These are phyloP conservation scores for Poeciliopsis turneri DNA, from an alignment of 2,797 vertebrate species.

Conservation along the genomic window DNA sequence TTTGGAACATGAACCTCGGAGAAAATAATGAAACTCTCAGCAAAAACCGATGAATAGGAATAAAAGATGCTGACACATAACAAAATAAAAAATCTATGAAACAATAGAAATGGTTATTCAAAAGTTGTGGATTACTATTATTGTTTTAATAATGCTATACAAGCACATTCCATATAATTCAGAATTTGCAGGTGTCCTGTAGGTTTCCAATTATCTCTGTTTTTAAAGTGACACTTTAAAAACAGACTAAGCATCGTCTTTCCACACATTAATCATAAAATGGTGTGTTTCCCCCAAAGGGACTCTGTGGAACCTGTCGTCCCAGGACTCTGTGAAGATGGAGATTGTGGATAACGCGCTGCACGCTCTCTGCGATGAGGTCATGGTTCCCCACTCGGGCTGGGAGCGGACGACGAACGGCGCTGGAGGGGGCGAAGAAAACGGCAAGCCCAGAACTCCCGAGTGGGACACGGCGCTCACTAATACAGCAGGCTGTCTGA, in stretches of 20 bases:
- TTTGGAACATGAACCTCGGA: not conserved
- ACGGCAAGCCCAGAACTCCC: constrained; percentile 90
- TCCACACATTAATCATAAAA: not conserved
- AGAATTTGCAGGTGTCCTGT: not conserved
- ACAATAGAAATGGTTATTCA: not conserved
- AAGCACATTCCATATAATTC: not conserved
- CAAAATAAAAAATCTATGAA: not conserved
- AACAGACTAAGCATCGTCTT: not conserved
- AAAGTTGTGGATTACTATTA: not conserved
- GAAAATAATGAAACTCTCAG: not conserved
- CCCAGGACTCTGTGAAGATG: constrained; percentile 97
- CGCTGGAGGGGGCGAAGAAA: constrained; percentile 82
- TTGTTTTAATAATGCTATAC: not conserved
- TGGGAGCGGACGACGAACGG: constrained; percentile 88
- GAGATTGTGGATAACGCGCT: constrained; percentile 95
- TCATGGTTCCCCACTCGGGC: constrained; percentile 92
- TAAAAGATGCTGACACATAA: not conserved
- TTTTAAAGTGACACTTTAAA: not conserved
- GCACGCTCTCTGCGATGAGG: constrained; percentile 91
- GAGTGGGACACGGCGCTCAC: constrained; percentile 95
- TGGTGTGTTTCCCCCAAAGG: constrained; percentile 69
- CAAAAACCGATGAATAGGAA: not conserved
- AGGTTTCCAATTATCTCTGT: not conserved
- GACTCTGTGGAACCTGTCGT: constrained; percentile 96
- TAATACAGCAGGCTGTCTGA: constrained; percentile 95